Base-by-base conservation (phyloP, 2,113 vertebrate species). In the Vimba vimba region DNA sequence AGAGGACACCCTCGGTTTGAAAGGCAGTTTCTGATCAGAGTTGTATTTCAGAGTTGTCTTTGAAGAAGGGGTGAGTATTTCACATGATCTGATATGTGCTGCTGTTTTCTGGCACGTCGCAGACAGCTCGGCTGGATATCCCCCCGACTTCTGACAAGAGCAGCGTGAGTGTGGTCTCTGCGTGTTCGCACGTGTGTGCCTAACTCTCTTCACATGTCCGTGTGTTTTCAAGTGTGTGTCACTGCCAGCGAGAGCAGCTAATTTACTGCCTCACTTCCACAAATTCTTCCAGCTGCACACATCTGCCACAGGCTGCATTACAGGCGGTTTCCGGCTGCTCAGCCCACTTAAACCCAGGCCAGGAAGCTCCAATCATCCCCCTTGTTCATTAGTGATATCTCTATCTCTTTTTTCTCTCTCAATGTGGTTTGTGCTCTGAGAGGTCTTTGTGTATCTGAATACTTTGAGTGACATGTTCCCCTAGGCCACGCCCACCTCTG, bases 231-330 rank as follows among this genome's bases (percentile, higher is more conserved):
- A 71, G 79, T 74, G 84, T 77, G 85, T 60, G 74, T 55, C 39
- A 78, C 79, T 64, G 79, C 82, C 27, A 73, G 11, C 78, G 62
- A 89, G 77, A 82, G 43, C 39, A 69, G 66, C 64, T 85, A 64
- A 82, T 85, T 87, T 85, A 83, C 74, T 75, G 45, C 43, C 33
- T 83, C 84, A 80, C 85, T 52, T 89, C 60, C 85, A 77, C 88
- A 86, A 82, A 62, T 85, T 85, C 62, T 87, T 87, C 71, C 83
- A 89, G 66, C 83, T 89, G 83, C 88, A 45, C 88, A 89, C 86
- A 80, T 83, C 83, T 87, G 79, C 64, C 47, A 83, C 79, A 79
- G 79, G 83, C 88, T 89, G 86, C 83, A 57, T 77, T 59, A 45
- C 50, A 30, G 36, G 30, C 45, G 17, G 59, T 75, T 86, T 81